A percentile compares a stretch with the other conserved stretches of the same genome.
phyloP scores from a whole-genome alignment of 2,888 invertebrate species.

The Coleophora flavipennella region DNA sequence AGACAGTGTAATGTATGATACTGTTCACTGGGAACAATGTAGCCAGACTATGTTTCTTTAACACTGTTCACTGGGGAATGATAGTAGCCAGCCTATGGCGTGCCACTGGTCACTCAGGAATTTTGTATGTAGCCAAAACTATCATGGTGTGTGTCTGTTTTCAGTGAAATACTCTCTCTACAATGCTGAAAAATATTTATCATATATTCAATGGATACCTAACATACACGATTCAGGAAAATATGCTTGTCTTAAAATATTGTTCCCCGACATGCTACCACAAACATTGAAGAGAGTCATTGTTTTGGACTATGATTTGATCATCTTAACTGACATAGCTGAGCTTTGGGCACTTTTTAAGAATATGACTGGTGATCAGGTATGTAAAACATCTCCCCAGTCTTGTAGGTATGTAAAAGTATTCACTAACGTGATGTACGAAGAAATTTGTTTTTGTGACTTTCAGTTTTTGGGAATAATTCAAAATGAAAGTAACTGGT shows the following conservation, averaged over 20 bases:
- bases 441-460: too few relatives aligned
- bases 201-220: slow-evolving; percentile 87
- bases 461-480: slow-evolving; percentile 84
- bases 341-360: slow-evolving; percentile 85
- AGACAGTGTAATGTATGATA: too few relatives aligned
- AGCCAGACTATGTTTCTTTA: too few relatives aligned
- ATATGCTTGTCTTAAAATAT: slow-evolving; percentile 86
- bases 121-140: too few relatives aligned
- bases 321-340: slow-evolving; percentile 85
- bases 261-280: slow-evolving; percentile 84
- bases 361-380: slow-evolving; percentile 79
- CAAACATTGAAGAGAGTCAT: slow-evolving; percentile 78
- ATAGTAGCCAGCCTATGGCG: slow-evolving; percentile 1
- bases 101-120: too few relatives aligned
- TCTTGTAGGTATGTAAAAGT: too few relatives aligned
- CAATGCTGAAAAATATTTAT: slow-evolving; percentile 38
- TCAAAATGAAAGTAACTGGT: slow-evolving; percentile 95
- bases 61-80: too few relatives aligned
- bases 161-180: slow-evolving; percentile 58
- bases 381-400: slow-evolving; percentile 29
- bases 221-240: slow-evolving; percentile 94
- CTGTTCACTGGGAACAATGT: too few relatives aligned
- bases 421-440: too few relatives aligned
- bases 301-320: slow-evolving; percentile 90
- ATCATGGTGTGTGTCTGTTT: slow-evolving; percentile 18